phyloP scores from a whole-genome alignment of 2,113 vertebrate species.

The Psettodes erumei region DNA sequence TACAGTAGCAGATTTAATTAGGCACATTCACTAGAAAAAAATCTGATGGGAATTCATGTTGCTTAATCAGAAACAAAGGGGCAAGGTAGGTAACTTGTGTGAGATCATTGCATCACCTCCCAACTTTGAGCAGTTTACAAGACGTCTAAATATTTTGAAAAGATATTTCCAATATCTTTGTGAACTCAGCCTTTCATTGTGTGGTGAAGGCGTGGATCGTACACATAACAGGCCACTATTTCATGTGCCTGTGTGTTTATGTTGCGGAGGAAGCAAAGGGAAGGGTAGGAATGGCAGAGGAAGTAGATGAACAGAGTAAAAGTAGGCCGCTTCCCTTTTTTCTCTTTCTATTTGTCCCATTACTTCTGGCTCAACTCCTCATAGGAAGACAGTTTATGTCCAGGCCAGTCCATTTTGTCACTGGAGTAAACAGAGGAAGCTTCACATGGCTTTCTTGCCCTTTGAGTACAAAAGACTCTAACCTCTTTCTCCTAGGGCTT shows the following conservation, averaged over 20 bases:
- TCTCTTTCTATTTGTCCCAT: slow-evolving; percentile 55
- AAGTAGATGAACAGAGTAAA: slow-evolving; percentile 67
- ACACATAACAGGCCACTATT: slow-evolving; percentile 51
- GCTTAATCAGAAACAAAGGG: slow-evolving; percentile 60
- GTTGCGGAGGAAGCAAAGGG: slow-evolving; percentile 46
- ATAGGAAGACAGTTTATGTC: slow-evolving; percentile 65
- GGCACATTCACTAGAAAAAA: background rate
- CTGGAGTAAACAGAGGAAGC: slow-evolving; percentile 80
- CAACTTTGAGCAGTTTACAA: slow-evolving; percentile 62
- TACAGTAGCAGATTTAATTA: background rate
- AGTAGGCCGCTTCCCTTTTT: slow-evolving; percentile 50
- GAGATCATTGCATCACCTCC: slow-evolving; percentile 48
- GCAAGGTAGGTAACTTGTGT: slow-evolving; percentile 27
- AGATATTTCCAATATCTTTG: slow-evolving; percentile 55
- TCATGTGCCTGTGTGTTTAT: slow-evolving; percentile 58
- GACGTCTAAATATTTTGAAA: slow-evolving; percentile 71
- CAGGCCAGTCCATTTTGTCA: slow-evolving; percentile 63
- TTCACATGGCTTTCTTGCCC: slow-evolving; percentile 74
- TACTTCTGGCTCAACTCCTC: slow-evolving; percentile 56
- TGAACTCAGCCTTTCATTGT: slow-evolving; percentile 69
- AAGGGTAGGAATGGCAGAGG: slow-evolving; percentile 53
- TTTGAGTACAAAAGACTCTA: slow-evolving; percentile 68
- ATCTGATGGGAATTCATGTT: slow-evolving; percentile 18
- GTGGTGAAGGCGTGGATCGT: slow-evolving; percentile 51
- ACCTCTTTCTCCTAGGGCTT: slow-evolving; percentile 54